Evolutionary conservation across 2,797 vertebrate genomes (phyloP), one percentile per base, ranked within the genome.

Genomic region (Numenius phaeopus): DNA sequence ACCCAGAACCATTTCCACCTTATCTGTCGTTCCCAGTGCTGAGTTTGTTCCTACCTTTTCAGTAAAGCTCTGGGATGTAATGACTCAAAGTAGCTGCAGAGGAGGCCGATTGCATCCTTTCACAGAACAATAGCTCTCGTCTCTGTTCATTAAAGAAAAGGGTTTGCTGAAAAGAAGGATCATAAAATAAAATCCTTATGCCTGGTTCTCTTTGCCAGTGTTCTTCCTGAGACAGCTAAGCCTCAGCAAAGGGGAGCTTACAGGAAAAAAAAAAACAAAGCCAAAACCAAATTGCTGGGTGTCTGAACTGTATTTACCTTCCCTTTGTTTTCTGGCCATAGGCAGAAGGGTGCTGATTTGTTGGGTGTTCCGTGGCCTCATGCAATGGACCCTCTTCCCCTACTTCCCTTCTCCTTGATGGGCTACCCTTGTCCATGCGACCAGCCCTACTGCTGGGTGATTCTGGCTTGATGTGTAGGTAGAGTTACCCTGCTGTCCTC

Each of bases 401-500:
- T 64, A 1, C 19, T 58, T 37, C 34, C 34, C 34, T 37, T 17
- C 22, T 42, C 32, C 29, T 3, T 21, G 32, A 57, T 11, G 24
- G 15, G 11, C 19, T 42, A 14, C 26, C 12, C 10, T 24, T 37
- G 18, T 10, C 27, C 4, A 4, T 34, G 13, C 0, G 1, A 72
- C 10, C 19, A 8, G 7, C 8, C 11, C 22, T 9, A 29, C 10
- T 46, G 21, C n/a, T 52, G 22, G 19, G 32, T 0, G 1, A 8
- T 50, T 22, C 34, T 59, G 55, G 13, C 55, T 40, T 19, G 23
- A 19, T 27, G 42, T 30, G 30, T 42, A 15, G 23, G 39, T 13
- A 23, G 19, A 65, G 49, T 57, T 57, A 32, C 22, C 11, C 10
- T 14, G 29, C 39, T 65, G 34, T 39, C 58, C 58, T 71, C 12